These are phyloP conservation scores for Epinephelus malabaricus DNA, from an alignment of 2,797 vertebrate species.

Conservation along the genomic window DNA sequence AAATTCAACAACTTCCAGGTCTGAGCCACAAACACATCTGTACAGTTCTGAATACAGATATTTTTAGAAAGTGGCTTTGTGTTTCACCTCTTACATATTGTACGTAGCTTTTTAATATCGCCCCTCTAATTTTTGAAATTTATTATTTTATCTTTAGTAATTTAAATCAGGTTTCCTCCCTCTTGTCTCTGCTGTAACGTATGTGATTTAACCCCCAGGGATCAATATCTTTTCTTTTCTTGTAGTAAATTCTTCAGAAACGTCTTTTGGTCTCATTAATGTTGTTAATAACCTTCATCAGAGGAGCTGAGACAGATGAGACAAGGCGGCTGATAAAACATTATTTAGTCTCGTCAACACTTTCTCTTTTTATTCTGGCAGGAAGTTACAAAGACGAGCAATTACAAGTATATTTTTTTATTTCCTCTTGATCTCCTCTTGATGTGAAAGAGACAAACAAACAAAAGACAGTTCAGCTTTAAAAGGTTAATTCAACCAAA, in stretches of 20 bases:
- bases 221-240: not conserved
- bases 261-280: constrained; percentile 85
- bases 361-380: too few relatives aligned
- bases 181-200: constrained; percentile 31
- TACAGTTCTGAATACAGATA: too few relatives aligned
- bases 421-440: not conserved
- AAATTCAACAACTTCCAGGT: too few relatives aligned
- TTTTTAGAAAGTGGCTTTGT: too few relatives aligned
- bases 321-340: not conserved
- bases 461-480: not conserved
- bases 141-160: not conserved
- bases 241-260: constrained; percentile 82
- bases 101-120: not conserved
- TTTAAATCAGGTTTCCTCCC: not conserved
- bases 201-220: not conserved
- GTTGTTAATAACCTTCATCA: constrained; percentile 90
- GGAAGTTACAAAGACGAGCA: too few relatives aligned
- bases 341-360: not conserved
- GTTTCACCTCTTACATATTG: too few relatives aligned
- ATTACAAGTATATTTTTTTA: too few relatives aligned
- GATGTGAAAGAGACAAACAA: not conserved
- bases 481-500: constrained; percentile 30
- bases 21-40: too few relatives aligned
- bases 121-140: not conserved
- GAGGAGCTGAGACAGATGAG: constrained; percentile 87